Conservation (phyloP, 1,140 invertebrate genomes). For the Elymnias hypermnestra region DNA sequence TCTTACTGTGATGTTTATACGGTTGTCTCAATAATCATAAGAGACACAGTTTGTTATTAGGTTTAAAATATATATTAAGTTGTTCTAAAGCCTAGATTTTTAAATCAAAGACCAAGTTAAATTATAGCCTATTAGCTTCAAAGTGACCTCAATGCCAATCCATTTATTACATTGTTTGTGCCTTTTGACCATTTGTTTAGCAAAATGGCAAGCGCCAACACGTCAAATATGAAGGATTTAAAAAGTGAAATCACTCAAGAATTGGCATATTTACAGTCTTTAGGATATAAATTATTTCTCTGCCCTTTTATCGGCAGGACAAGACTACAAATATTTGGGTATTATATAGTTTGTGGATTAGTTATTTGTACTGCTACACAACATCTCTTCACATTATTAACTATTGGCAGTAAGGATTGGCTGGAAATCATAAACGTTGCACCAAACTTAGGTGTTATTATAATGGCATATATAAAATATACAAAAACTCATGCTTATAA, state of each 20-base stretch:
- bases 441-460: constrained; percentile 52
- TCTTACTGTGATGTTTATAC: too few species aligned
- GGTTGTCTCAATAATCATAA: too few species aligned
- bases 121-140: neutral
- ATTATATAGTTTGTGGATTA: constrained; percentile 26
- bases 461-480: constrained; percentile 51
- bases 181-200: neutral
- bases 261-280: neutral
- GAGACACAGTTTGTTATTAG: too few species aligned
- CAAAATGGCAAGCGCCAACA: neutral
- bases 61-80: too few species aligned
- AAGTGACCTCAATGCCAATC: neutral
- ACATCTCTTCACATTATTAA: constrained; percentile 39
- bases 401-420: constrained; percentile 32
- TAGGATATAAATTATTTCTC: constrained; percentile 37
- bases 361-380: constrained; percentile 35
- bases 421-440: constrained; percentile 54
- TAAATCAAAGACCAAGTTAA: neutral
- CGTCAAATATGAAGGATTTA: neutral
- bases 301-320: constrained; percentile 38
- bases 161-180: neutral
- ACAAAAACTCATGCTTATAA: constrained; percentile 39
- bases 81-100: neutral
- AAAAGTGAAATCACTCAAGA: neutral
- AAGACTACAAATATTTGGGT: constrained; percentile 31